These are phyloP conservation scores for Taeniopygia guttata DNA, from an alignment of 2,797 vertebrate species.

Conservation along the genomic window DNA sequence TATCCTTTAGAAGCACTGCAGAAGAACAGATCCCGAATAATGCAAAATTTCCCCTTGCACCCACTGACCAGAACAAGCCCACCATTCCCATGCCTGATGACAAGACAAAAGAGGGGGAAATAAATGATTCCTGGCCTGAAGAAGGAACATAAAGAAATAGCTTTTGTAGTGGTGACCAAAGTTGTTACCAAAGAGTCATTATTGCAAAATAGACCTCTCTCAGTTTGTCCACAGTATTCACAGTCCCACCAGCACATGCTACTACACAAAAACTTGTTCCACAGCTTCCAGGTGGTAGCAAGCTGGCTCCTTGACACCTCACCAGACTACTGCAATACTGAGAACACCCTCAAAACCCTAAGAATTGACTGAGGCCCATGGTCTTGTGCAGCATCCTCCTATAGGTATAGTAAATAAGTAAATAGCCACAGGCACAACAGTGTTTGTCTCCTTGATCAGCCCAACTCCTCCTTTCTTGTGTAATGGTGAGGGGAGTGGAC, in stretches of 20 bases:
- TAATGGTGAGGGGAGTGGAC: neutral
- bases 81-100: neutral
- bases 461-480: neutral
- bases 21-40: neutral
- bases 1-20: neutral
- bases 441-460: neutral
- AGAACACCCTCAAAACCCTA: neutral
- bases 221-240: neutral
- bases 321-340: neutral
- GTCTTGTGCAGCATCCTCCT: neutral
- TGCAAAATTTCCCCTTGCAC: neutral
- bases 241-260: neutral
- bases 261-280: neutral
- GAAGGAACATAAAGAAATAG: neutral
- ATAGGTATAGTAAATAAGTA: neutral
- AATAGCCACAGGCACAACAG: neutral
- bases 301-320: neutral
- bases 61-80: neutral
- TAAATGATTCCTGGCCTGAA: neutral
- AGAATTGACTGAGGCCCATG: neutral
- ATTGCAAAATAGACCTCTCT: neutral
- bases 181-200: neutral
- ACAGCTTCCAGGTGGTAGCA: neutral
- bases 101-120: neutral
- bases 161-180: neutral